These are phyloP conservation scores for Polypedilum vanderplanki DNA, from an alignment of 1,140 invertebrate genomes.

Conservation along the genomic window DNA sequence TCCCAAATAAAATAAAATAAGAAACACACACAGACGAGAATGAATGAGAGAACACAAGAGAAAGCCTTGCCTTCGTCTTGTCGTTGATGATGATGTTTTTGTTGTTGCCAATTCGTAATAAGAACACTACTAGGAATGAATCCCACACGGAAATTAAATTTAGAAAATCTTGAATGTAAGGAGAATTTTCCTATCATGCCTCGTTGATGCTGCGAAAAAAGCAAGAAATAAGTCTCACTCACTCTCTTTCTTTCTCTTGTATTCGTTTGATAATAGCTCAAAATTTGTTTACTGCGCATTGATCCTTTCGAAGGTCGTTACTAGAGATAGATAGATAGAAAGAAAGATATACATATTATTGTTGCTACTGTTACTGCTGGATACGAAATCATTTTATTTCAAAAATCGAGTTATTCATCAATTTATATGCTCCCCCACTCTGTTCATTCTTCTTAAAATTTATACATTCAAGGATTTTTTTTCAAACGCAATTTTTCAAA, in stretches of 20 bases:
- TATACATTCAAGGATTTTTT: no score
- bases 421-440: not conserved
- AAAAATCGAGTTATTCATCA: no score
- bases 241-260: no score
- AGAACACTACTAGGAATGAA: conserved; percentile 9
- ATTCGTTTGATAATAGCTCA: not conserved
- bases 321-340: not conserved
- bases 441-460: not conserved
- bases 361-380: not conserved
- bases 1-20: not conserved
- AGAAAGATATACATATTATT: not conserved
- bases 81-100: not conserved
- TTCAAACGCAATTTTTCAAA: no score
- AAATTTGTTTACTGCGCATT: conserved; percentile 18
- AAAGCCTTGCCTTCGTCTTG: no score
- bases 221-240: no score
- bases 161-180: conserved; percentile 11
- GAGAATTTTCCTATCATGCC: not conserved
- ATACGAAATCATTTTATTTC: conserved; percentile 13
- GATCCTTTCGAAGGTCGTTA: conserved; percentile 16
- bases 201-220: no score
- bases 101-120: conserved; percentile 17
- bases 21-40: no score
- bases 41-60: no score
- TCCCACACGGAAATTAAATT: conserved; percentile 17